Conservation (phyloP, 2,113 vertebrate species). For the Urocitellus parryii region DNA sequence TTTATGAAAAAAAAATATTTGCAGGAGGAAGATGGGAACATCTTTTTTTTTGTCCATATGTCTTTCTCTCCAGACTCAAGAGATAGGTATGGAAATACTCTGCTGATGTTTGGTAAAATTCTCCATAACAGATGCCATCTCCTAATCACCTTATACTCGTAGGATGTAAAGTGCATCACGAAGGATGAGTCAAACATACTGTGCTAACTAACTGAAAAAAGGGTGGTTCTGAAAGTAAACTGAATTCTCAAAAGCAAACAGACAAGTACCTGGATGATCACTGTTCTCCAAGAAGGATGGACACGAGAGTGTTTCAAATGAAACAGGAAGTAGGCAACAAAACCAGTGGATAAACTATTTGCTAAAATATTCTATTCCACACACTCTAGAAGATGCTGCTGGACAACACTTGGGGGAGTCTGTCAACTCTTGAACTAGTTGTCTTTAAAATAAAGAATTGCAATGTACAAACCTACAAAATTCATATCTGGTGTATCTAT, state of each 20-base stretch:
- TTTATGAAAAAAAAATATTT: neutral
- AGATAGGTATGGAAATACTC: neutral
- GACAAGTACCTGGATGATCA: neutral
- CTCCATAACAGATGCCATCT: neutral
- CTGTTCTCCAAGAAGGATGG: neutral
- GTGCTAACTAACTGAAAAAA: neutral
- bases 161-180: too few species aligned
- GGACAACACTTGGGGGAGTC: neutral
- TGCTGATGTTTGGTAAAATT: neutral
- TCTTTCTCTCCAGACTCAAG: neutral
- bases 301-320: neutral
- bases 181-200: neutral
- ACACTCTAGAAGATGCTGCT: neutral
- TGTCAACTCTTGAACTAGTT: neutral
- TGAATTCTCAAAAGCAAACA: neutral
- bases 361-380: neutral
- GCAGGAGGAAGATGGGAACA: neutral
- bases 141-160: neutral
- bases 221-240: neutral
- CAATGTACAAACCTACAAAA: neutral
- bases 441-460: slow-evolving; percentile 7
- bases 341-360: neutral
- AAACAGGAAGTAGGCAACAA: neutral
- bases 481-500: neutral
- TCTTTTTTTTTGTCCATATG: neutral